Conservation (phyloP, 2,113 vertebrate genomes). For the Hemichromis elongatus region DNA sequence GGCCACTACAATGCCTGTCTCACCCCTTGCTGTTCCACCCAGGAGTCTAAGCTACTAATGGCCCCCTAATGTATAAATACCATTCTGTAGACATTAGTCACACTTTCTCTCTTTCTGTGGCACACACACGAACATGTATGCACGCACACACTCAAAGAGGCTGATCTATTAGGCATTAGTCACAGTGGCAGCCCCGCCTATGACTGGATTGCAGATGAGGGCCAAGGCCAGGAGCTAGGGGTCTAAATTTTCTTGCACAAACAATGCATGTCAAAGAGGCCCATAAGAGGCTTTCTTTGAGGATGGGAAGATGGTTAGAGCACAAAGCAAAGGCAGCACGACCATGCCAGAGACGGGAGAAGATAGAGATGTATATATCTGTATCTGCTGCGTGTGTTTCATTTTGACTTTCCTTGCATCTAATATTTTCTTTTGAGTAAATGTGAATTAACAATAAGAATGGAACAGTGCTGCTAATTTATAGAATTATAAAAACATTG, state of each 20-base stretch:
- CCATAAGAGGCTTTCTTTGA: conserved; percentile 53
- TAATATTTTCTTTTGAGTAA: neutral
- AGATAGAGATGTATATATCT: conserved; percentile 54
- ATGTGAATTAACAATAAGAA: neutral
- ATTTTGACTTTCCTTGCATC: neutral
- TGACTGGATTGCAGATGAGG: conserved; percentile 58
- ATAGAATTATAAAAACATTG: neutral
- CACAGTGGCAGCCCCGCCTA: conserved; percentile 62
- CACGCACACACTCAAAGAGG: conserved; percentile 12
- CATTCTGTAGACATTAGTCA: conserved; percentile 72
- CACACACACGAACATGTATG: conserved; percentile 15
- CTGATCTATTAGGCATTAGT: conserved; percentile 61
- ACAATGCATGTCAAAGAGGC: conserved; percentile 69
- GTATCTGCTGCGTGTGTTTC: neutral
- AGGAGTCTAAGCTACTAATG: conserved; percentile 72
- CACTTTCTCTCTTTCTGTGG: conserved; percentile 55
- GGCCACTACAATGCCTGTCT: conserved; percentile 68
- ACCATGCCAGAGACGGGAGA: conserved; percentile 20
- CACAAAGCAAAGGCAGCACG: conserved; percentile 55
- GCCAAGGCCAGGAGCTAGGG: conserved; percentile 62
- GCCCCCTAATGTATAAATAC: conserved; percentile 70
- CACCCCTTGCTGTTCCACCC: conserved; percentile 67
- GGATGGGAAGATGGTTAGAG: conserved; percentile 48
- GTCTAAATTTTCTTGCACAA: conserved; percentile 67
- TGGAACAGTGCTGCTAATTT: neutral